Base-by-base conservation (phyloP, 2,888 invertebrate species). In the Zhengitettix transpicula region DNA sequence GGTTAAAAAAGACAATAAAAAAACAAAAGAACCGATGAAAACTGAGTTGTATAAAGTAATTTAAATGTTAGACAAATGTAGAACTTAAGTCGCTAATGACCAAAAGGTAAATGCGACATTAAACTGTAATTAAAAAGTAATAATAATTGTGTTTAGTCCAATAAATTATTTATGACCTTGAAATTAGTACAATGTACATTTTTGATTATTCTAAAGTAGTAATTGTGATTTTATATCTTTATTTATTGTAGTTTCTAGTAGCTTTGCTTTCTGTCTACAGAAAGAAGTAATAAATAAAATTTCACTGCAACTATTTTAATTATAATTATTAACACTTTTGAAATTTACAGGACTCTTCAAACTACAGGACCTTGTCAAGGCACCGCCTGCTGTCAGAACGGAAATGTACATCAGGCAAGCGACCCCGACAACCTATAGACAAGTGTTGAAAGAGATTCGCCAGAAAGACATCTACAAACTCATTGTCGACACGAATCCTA, bases 381-480 rank as follows among this genome's bases (percentile, higher is more conserved):
- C 83, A 10, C 82, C 87, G 12, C 79, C 81, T 67, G 69, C 81
- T 66, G 71, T 83, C 70, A 73, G 85, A 73, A 73, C 85, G 68
- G 79, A 88, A 74, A 83, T 89, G 77, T 87, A 84, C 66, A 80
- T 86, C 10, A 78, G 86, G 8, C 81, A 85, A 64, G 81, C 85
- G 42, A 81, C 82, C 66, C 78, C 81, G 0, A 74, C 76, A 10
- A 84, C 86, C 42, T 92, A 90, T 71, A 71, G 89, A 17, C 81
- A 81, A 42, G 84, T 87, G 0, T 76, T 93, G 3, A 81, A 85
- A 62, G 90, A 92, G 71, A 81, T 95, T 51, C 85, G 92, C 64
- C 87, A 89, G 69, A 91, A 92, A 71, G 83, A 86, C 67, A 89
- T 94, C 67, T 85, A 82, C 69, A 90, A 93, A 69, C 79, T 96